Evolutionary conservation across 2,797 vertebrate species (phyloP), one percentile per base, ranked within the genome.

Genomic region (Hybognathus amarus): DNA sequence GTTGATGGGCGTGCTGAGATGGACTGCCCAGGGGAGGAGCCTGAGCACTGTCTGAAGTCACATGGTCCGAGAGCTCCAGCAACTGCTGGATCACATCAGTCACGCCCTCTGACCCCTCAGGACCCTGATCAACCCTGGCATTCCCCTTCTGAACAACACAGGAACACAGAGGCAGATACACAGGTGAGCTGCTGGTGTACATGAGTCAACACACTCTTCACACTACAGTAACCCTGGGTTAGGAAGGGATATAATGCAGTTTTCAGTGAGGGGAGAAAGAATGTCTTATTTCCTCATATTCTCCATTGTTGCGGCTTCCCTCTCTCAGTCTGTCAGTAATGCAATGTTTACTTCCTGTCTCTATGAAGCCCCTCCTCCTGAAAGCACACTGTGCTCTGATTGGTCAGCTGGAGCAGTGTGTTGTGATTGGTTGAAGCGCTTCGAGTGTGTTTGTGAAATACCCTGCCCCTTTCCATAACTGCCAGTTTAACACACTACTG

Each of bases 81-180:
- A 99, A 96, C 88, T 99, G 98, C 91, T 99, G 98, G 88, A 99
- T 99, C 84, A 99, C 98, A 63, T 99, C 98, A 0, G 96, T 97
- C 87, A 98, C 97, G 18, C 95, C 96, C 86, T 94, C 94, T 0
- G 92, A 85, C 2, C 90, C 94, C 78, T 95, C 95, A 4, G 79
- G 85, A 2, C 83, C 83, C 85, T 93, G 92, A 71, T 89, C 90
- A 5, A 90, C 47, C 24, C 86, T 83, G 67, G 90, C 6, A 52
- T 56, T 92, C 0, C 89, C 88, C 70, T 95, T 95, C 94, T 95
- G 11, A 13, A 33, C 73, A 64, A 78, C 17, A 78, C 36, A 63
- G 33, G 27, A 69, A 45, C 3, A 36, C 15, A 66, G 27, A 45
- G 30, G 27, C 22, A 59, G 33, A 38, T 30, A 67, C 17, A 73